Percentiles rank a stretch among this genome's conserved stretches.
Conservation (phyloP, 2,888 invertebrate species). For the Pseudeuparius sepicola region DNA sequence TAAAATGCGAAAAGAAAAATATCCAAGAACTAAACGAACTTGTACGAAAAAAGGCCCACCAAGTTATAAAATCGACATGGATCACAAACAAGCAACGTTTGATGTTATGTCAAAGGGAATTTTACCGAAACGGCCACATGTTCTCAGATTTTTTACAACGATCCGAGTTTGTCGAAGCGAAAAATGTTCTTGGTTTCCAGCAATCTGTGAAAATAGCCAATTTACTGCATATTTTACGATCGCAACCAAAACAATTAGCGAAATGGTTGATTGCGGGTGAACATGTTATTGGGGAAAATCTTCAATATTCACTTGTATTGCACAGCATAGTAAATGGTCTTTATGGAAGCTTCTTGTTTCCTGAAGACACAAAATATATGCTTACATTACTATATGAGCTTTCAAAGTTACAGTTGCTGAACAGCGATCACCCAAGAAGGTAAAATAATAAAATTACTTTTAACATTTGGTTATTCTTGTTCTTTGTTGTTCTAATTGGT, state of each 20-base stretch:
- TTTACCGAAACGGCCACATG: slow-evolving; percentile 65
- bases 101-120: slow-evolving; percentile 61
- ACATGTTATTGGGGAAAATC: slow-evolving; percentile 38
- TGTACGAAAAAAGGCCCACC: slow-evolving; percentile 45
- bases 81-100: slow-evolving; percentile 78
- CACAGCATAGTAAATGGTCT: slow-evolving; percentile 54
- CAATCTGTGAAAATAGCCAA: slow-evolving; percentile 59
- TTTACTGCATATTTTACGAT: slow-evolving; percentile 56
- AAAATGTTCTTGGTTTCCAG: slow-evolving; percentile 77
- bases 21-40: slow-evolving; percentile 68
- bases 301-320: slow-evolving; percentile 36
- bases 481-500: too few relatives aligned
- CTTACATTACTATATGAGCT: slow-evolving; percentile 56
- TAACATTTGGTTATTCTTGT: too few relatives aligned
- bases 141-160: slow-evolving; percentile 54
- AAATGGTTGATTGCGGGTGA: slow-evolving; percentile 59
- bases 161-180: slow-evolving; percentile 65
- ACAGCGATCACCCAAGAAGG: slow-evolving; percentile 57
- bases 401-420: slow-evolving; percentile 60
- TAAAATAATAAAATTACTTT: slow-evolving; percentile 21
- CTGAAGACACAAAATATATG: slow-evolving; percentile 61
- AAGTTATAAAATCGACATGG: slow-evolving; percentile 69
- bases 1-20: slow-evolving; percentile 74
- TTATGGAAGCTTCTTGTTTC: slow-evolving; percentile 64
- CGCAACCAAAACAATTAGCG: slow-evolving; percentile 60